Base-by-base conservation (phyloP, 35 echinoderm and acorn worm genomes). In the Holothuria glaberrima region DNA sequence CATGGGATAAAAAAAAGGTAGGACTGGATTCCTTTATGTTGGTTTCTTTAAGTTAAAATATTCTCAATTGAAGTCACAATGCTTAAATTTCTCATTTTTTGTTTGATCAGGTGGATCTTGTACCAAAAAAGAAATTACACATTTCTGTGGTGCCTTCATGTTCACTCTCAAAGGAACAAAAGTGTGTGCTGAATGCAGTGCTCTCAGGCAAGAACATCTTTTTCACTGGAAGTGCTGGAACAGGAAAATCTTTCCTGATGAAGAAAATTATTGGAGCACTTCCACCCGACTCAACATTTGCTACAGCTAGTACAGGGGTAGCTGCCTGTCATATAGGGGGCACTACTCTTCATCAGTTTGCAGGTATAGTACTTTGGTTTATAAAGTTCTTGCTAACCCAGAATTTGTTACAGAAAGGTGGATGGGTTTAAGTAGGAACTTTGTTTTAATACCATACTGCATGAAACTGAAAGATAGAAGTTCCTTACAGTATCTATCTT, bases 261-360 rank as follows among this genome's bases (percentile, higher is more conserved):
- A 93, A 92, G 89, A 92, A 92, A 33, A 94, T 99, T 30, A 93
- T 99, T 30, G 93, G 93, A 58, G 97, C 91, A 18, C 65, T 99
- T 24, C 97, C 97, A 6, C 97, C 97, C 10, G 89, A 99, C 27
- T 87, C 89, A 17, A 99, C 97, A 16, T 99, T 94, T 94, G 97
- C 93, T 66, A 99, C 97, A 19, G 97, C 97, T 0, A 99, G 97
- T 59, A 99, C 97, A 10, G 97, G 97, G 10, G 97, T 99, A 21
- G 97, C 97, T 80, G 97, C 97, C n/a, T 99, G 97, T 36, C 97
- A 99, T 71, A 99, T 99, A 35, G 93, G 93, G n/a, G 97, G 97
- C 16, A 99, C 91, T 29, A 99, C 97, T 19, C 75, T 99, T 31
- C 97, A 99, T 74, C 97, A 99, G 84, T 99, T 99, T 93, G 97